Base-by-base conservation (phyloP, 2,888 invertebrate genomes). In the Amphipoea lucens region DNA sequence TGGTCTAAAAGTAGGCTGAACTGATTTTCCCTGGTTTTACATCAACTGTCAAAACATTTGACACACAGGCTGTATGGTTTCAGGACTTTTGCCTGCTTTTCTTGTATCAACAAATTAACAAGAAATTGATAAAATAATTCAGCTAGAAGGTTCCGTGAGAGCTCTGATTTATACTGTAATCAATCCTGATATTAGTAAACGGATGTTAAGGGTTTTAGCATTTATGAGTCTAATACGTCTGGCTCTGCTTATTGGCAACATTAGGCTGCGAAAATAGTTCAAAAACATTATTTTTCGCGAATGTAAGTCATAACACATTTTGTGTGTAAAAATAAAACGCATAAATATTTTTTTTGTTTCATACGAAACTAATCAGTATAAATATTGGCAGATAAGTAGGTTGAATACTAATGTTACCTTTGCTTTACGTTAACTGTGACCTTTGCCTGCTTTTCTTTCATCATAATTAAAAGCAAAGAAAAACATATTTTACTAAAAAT, bases 81-180 rank as follows among this genome's bases (percentile, higher is more conserved):
- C 4, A 9, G 9, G 36, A 40, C 20, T 1, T 63, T 63, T 63
- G 63, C 9, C 9, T 63, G 36, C 9, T 36, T 9, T 20, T 9
- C 20, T 36, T 63, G 36, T 9, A 9, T 63, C 7, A 63, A 36
- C 3, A 29, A 36, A 36, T 7, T 7, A 63, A 9, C 63, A 63
- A 9, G 17, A 9, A 63, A 36, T 20, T 63, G 4, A 36, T 9
- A 20, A 63, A 36, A 63, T 7, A 63, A 20, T 2, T 89, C 88
- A 87, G 84, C 88, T 89, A 89, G 89, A 88, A 89, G 89, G 82
- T 87, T 88, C 73, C 12, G 65, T 63, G 70, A 82, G 78, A 57
- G 84, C 72, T 83, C 78, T 89, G 88, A 89, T 89, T 87, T 89
- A 88, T 89, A 80, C 79, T 82, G 87, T 84, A 86, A 89, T 88